Percentiles rank a stretch among this genome's conserved stretches.
These are phyloP conservation scores for Aphyosemion australe DNA, from an alignment of 2,113 vertebrate genomes.

Conservation along the genomic window DNA sequence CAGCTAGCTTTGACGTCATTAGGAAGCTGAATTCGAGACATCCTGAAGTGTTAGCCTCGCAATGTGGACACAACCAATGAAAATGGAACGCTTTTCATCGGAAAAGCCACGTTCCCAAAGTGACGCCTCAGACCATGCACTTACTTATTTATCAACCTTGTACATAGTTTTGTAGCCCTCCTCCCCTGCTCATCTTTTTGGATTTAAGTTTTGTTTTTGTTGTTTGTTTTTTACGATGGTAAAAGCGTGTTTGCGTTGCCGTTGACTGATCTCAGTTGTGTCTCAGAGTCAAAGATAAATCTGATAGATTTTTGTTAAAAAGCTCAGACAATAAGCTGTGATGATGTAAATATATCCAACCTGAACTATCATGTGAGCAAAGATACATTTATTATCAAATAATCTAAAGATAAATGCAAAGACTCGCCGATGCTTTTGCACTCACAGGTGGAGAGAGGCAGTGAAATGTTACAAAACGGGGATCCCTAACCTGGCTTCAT, in stretches of 20 bases:
- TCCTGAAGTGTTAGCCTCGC: conserved; percentile 68
- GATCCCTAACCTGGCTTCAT: neutral
- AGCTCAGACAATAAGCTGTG: conserved; percentile 50
- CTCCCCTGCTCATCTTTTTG: conserved; percentile 37
- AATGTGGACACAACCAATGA: conserved; percentile 67
- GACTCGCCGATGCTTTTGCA: conserved; percentile 38
- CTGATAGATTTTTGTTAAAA: neutral
- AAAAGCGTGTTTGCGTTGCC: conserved; percentile 64
- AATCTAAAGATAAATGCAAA: conserved; percentile 24
- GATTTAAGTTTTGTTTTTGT: conserved; percentile 49
- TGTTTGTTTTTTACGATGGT: conserved; percentile 71
- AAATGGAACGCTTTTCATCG: conserved; percentile 68
- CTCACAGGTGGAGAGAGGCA: conserved; percentile 24
- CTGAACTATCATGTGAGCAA: conserved; percentile 16
- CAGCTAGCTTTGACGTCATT: conserved; percentile 76
- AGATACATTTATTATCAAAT: conserved; percentile 12
- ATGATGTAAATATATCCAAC: conserved; percentile 46
- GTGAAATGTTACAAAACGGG: conserved; percentile 6
- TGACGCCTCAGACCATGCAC: conserved; percentile 80
- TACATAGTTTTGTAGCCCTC: conserved; percentile 82
- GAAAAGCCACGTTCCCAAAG: conserved; percentile 74
- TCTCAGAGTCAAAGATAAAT: conserved; percentile 45
- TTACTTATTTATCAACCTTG: conserved; percentile 83
- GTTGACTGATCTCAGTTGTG: conserved; percentile 63
- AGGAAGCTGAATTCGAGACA: conserved; percentile 70